Evolutionary conservation across 2,888 invertebrate species (phyloP).

Genomic region (Muschampia plurimacula): DNA sequence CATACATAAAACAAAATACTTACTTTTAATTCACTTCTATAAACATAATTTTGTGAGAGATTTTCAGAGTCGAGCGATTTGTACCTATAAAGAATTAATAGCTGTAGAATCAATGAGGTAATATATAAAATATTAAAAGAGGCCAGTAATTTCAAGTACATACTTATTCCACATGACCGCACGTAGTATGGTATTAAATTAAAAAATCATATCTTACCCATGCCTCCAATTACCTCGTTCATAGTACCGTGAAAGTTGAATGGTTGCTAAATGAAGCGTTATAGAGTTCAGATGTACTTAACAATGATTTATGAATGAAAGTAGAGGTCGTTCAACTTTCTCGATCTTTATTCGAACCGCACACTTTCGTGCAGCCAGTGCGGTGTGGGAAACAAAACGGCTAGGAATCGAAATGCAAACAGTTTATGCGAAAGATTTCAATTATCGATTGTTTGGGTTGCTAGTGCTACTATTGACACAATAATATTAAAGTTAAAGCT

Average conservation of each 20-base stretch:
- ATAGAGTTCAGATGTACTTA: conserved; percentile 37
- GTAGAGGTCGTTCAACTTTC: conserved; percentile 32
- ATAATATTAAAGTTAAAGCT: neutral
- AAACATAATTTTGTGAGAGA: too few species aligned
- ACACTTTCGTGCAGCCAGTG: conserved; percentile 24
- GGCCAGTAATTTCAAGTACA: neutral
- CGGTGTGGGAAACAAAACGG: conserved; percentile 10
- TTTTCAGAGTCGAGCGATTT: too few species aligned
- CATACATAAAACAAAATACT: too few species aligned
- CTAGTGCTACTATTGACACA: neutral
- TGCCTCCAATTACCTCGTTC: conserved; percentile 25
- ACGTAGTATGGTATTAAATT: conserved; percentile 19
- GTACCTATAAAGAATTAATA: neutral
- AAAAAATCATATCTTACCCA: conserved; percentile 13
- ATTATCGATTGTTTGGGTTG: conserved; percentile 2
- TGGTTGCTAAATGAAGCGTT: conserved; percentile 34
- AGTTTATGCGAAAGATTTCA: conserved; percentile 2
- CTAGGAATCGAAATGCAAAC: neutral
- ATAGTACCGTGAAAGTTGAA: conserved; percentile 29
- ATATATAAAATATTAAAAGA: neutral
- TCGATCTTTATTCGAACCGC: conserved; percentile 33
- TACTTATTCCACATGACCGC: neutral
- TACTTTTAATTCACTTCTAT: too few species aligned
- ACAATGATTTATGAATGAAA: conserved; percentile 32
- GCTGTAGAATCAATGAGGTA: neutral